Evolutionary conservation across 1,140 invertebrate genomes (phyloP).

Genomic region (Tetramorium simillimum): DNA sequence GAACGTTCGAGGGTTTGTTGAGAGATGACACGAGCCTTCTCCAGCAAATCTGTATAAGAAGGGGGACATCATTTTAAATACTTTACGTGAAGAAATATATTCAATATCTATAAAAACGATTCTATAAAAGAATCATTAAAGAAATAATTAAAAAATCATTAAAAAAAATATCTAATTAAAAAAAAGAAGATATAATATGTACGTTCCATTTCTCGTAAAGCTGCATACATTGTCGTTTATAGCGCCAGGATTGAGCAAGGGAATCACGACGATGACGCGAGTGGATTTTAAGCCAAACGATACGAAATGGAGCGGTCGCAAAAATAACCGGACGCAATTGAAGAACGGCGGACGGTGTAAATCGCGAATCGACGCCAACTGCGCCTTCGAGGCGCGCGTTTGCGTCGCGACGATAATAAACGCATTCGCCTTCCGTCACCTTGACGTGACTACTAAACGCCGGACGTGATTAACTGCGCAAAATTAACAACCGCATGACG

Average conservation of each 20-base stretch:
- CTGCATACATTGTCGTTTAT: constrained; percentile 4
- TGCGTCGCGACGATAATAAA: constrained; percentile 49
- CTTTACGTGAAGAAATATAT: background rate
- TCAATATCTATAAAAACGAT: background rate
- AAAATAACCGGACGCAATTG: constrained; percentile 46
- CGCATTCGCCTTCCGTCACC: constrained; percentile 40
- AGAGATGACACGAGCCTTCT: constrained; percentile 99
- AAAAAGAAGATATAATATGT: background rate
- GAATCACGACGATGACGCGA: constrained; percentile 36
- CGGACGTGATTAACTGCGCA: background rate
- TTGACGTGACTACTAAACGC: constrained; percentile 43
- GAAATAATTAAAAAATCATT: too few species aligned
- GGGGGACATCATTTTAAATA: background rate
- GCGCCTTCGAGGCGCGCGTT: constrained; percentile 1
- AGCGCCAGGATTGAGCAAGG: background rate
- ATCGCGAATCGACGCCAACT: constrained; percentile 57
- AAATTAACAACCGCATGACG: constrained; percentile 13
- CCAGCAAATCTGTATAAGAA: constrained; percentile 94
- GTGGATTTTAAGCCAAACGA: constrained; percentile 30
- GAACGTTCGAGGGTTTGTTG: constrained; percentile 99
- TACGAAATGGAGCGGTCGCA: constrained; percentile 31
- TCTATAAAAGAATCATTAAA: background rate
- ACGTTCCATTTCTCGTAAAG: too few species aligned
- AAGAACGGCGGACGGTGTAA: constrained; percentile 13
- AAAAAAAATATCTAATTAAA: background rate